phyloP scores from a whole-genome alignment of 2,888 invertebrate genomes.

The Caenorhabditis becei region DNA sequence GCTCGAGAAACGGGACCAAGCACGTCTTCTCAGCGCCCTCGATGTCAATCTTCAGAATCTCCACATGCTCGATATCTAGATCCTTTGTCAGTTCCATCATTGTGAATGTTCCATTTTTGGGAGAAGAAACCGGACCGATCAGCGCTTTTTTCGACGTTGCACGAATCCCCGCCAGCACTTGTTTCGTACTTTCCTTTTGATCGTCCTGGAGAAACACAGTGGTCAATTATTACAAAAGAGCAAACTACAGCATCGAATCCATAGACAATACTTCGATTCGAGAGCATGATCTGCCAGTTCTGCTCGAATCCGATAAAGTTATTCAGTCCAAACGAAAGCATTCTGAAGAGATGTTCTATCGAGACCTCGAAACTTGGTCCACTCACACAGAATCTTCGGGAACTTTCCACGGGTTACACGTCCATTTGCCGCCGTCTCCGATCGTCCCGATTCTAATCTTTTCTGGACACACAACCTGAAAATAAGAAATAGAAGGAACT shows the following conservation, averaged over 20 bases:
- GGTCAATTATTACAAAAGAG: background rate
- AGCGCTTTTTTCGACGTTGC: constrained; percentile 30
- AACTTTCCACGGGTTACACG: constrained; percentile 61
- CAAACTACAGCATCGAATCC: constrained; percentile 49
- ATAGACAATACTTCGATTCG: constrained; percentile 30
- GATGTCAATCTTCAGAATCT: constrained; percentile 60
- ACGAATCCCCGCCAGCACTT: constrained; percentile 16
- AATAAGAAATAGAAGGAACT: no score
- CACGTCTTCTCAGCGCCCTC: constrained; percentile 52
- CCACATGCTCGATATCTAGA: constrained; percentile 9
- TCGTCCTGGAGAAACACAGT: constrained; percentile 17
- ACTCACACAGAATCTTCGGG: constrained; percentile 51
- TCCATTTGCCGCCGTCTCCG: constrained; percentile 63
- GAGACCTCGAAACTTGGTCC: no score
- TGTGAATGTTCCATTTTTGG: constrained; percentile 1
- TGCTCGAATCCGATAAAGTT: constrained; percentile 50
- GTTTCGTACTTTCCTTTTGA: constrained; percentile 19
- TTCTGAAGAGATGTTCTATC: constrained; percentile 27
- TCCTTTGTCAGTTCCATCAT: constrained; percentile 28
- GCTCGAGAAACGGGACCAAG: constrained; percentile 53
- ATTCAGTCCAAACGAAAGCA: constrained; percentile 57
- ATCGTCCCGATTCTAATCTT: constrained; percentile 56
- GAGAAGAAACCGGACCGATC: background rate
- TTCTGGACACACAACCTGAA: constrained; percentile 45
- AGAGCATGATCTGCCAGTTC: constrained; percentile 28